Evolutionary conservation across 2,113 vertebrate genomes (phyloP), one percentile per base, ranked within the genome.

Genomic region (Cinclus cinclus): DNA sequence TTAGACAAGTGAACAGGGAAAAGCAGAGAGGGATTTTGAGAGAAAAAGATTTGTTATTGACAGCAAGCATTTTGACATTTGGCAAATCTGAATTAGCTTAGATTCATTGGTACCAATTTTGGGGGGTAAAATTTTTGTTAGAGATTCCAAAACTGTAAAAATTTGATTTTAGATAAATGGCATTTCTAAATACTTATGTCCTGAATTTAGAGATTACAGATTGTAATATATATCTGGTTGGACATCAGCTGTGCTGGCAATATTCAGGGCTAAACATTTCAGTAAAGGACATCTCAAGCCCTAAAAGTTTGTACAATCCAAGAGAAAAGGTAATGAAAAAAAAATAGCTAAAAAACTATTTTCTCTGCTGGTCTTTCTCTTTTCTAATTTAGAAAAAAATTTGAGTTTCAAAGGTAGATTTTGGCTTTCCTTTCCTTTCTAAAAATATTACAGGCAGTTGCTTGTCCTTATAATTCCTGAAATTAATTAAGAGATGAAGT

Each of bases 11-110:
- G 18, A 18, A 50, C 11, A 53, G 9, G 4, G 42, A 75, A 84
- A 74, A 74, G 10, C 11, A 81, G 14, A 50, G 13, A 49, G 0
- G 3, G n/a, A 33, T 55, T 58, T 5, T 0, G 7, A 33, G 17
- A 52, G 17, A 33, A 70, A 81, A 62, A 60, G 12, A 4, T 27
- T 27, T 65, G 31, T 59, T 65, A 30, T 7, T 42, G 10, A 62
- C 37, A 83, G 41, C 15, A 92, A 76, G 2, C 1, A 37, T 80
- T 88, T 49, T 86, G 24, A 50, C 3, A 21, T 73, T 83, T 52
- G 15, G 8, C 44, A 77, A 89, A 65, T 37, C n/a, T 80, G 49
- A 83, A n/a, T 71, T 55, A 52, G 9, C 7, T 83, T 83, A 68
- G 25, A 63, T 47, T 25, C 5, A 46, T 21, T 37, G 11, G 17